Evolutionary conservation across 1,140 invertebrate species (phyloP).

Genomic region (Vanessa atalanta): DNA sequence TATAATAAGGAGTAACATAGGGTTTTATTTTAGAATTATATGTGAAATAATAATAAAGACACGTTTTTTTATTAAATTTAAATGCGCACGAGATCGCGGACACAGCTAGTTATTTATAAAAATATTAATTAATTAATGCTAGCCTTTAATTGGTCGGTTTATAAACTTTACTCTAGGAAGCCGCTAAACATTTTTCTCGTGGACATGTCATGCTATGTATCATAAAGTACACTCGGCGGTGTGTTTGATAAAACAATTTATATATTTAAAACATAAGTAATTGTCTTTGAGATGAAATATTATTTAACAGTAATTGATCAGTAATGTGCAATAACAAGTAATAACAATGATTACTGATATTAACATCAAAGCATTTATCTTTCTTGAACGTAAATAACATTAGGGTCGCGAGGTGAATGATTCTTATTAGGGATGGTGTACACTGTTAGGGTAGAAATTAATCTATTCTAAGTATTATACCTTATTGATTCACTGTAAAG

Average conservation of each 20-base stretch:
- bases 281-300: conserved; percentile 11
- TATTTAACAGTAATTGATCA: conserved; percentile 38
- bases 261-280: conserved; percentile 2
- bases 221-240: background rate
- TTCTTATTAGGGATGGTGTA: conserved; percentile 34
- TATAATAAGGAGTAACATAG: no score
- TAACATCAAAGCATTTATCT: conserved; percentile 56
- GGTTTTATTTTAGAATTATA: no score
- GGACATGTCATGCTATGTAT: no score
- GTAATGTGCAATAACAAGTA: conserved; percentile 42
- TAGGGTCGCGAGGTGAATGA: conserved; percentile 44
- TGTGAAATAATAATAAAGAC: no score
- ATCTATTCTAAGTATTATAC: background rate
- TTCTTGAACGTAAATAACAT: conserved; percentile 50
- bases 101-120: no score
- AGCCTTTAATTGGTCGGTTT: no score
- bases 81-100: no score
- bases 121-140: no score
- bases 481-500: background rate
- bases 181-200: no score
- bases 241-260: conserved; percentile 8
- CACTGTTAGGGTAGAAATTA: background rate
- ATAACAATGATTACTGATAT: conserved; percentile 48
- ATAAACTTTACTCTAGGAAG: no score
- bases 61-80: no score